Conservation (phyloP, 1,140 invertebrate species). For the Druon quercuslanigerum region DNA sequence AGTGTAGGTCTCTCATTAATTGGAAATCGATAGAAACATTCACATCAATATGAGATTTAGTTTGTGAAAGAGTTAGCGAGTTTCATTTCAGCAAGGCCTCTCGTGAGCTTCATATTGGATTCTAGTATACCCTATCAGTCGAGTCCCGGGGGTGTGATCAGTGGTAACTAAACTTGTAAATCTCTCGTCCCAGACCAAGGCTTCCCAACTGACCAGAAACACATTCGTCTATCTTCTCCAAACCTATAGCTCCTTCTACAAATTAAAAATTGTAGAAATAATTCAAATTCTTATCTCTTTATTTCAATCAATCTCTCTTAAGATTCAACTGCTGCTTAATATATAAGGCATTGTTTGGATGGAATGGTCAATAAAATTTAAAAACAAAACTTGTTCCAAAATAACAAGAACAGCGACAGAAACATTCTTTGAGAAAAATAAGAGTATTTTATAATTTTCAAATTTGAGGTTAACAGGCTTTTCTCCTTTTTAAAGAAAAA, state of each 20-base stretch:
- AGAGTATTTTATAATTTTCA: no score
- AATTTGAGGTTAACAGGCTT: no score
- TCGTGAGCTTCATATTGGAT: conserved; percentile 60
- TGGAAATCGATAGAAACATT: neutral
- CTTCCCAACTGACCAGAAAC: conserved; percentile 72
- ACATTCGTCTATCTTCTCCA: conserved; percentile 70
- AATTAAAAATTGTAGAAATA: no score
- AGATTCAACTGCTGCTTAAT: no score
- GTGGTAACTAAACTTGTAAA: conserved; percentile 74
- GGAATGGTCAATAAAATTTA: no score
- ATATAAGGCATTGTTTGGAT: no score
- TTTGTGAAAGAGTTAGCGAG: conserved; percentile 47
- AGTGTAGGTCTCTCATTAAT: neutral
- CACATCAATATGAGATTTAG: conserved; percentile 1
- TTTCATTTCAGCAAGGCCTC: conserved; percentile 48
- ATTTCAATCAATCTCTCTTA: no score
- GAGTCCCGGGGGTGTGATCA: conserved; percentile 70
- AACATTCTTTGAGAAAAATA: no score
- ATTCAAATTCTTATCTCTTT: no score
- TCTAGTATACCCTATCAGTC: conserved; percentile 53
- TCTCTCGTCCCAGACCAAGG: conserved; percentile 60
- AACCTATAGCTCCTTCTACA: conserved; percentile 1
- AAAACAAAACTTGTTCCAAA: no score
- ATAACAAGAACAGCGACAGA: no score
- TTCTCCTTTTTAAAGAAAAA: no score